Conservation (phyloP, 2,797 vertebrate species). For the Anabas testudineus region DNA sequence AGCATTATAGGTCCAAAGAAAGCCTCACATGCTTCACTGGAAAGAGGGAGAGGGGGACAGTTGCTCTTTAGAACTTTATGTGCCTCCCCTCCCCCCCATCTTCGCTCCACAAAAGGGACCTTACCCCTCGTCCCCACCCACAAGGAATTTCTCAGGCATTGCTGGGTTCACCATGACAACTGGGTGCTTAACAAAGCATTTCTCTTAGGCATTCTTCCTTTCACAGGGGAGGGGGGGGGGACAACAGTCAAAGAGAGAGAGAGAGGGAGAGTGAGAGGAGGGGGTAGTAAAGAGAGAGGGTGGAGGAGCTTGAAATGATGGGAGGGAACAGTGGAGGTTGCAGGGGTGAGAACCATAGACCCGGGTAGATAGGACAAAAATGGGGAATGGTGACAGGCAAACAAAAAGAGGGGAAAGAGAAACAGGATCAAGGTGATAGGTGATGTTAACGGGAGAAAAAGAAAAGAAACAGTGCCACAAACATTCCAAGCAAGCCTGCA, state of each 20-base stretch:
- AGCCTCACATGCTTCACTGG: slow-evolving; percentile 70
- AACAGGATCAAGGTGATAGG: slow-evolving; percentile 82
- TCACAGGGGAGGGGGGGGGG: slow-evolving; percentile 72
- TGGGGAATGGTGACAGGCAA: slow-evolving; percentile 65
- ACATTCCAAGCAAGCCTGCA: slow-evolving; percentile 69
- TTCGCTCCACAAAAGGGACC: slow-evolving; percentile 80
- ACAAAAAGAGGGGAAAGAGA: slow-evolving; percentile 73
- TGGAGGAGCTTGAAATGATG: slow-evolving; percentile 73
- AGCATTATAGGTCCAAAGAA: slow-evolving; percentile 63
- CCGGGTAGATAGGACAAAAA: slow-evolving; percentile 67
- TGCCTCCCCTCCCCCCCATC: slow-evolving; percentile 70
- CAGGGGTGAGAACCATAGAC: slow-evolving; percentile 75
- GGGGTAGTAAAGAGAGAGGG: slow-evolving; percentile 56
- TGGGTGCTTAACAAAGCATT: slow-evolving; percentile 89
- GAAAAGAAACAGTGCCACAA: slow-evolving; percentile 52
- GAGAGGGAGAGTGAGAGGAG: slow-evolving; percentile 25
- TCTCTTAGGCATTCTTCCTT: slow-evolving; percentile 88
- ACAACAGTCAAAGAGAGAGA: slow-evolving; percentile 70
- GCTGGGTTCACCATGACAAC: slow-evolving; percentile 90
- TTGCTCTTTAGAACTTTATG: slow-evolving; percentile 83
- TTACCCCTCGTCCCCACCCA: slow-evolving; percentile 83
- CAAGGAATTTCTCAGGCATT: slow-evolving; percentile 86
- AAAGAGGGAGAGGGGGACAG: slow-evolving; percentile 66
- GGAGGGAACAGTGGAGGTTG: slow-evolving; percentile 75
- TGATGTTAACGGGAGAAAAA: slow-evolving; percentile 62